Percentiles rank a stretch among this genome's conserved stretches.
Evolutionary conservation across 2,797 vertebrate genomes (phyloP).

Genomic region (Scolopax bukidnonensis): DNA sequence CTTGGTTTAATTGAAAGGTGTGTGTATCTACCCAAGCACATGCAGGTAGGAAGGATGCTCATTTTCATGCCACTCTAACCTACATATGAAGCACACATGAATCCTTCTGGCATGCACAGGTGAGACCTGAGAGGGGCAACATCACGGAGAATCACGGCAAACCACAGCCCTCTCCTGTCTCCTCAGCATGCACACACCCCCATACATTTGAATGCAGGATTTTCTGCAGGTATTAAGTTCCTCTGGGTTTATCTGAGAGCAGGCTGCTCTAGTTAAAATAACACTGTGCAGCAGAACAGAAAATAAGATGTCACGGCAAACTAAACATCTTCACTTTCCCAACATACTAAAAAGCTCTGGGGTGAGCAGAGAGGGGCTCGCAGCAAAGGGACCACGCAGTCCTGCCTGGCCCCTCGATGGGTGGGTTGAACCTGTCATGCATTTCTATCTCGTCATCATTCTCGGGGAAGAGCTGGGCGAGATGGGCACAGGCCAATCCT

Average conservation of each 20-base stretch:
- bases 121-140: background rate
- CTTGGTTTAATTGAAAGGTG: background rate
- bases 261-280: slow-evolving; percentile 74
- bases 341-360: slow-evolving; percentile 60
- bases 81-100: background rate
- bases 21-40: background rate
- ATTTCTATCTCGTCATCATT: slow-evolving; percentile 14
- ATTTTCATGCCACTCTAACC: background rate
- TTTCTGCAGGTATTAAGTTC: slow-evolving; percentile 66
- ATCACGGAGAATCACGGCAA: background rate
- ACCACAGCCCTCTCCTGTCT: background rate
- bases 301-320: slow-evolving; percentile 81
- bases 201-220: slow-evolving; percentile 58
- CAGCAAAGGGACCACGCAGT: background rate
- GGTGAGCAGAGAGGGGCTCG: background rate
- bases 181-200: background rate
- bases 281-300: slow-evolving; percentile 81
- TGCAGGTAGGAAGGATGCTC: background rate
- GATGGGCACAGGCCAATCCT: background rate
- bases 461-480: background rate
- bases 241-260: slow-evolving; percentile 71
- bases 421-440: background rate
- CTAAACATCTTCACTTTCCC: slow-evolving; percentile 75
- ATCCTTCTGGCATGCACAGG: background rate
- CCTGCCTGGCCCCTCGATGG: background rate